Base-by-base conservation (phyloP, 1,140 invertebrate species). In the Leptoteleia sp. region DNA sequence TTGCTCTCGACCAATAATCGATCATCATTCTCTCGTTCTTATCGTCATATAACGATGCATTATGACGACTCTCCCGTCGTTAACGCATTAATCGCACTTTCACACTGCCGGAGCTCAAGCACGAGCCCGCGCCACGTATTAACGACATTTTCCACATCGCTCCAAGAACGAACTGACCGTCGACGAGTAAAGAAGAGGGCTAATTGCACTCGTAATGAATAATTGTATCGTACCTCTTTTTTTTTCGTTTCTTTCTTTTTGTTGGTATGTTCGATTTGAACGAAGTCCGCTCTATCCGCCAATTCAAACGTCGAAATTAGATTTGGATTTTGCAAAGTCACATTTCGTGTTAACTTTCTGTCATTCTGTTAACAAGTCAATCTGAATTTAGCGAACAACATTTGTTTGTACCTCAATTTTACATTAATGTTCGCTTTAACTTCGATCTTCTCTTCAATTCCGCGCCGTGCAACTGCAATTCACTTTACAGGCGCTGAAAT, bases 21-120 rank as follows among this genome's bases (percentile, higher is more conserved):
- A 77, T 77, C 65, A 64, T 68, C 38, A 16, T n/a, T n/a, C n/a
- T n/a, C 9, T 54, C 13, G 62, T 45, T 54, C 43, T 65, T 35
- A 50, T 67, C 59, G 73, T 70, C 42, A 59, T 25, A 29, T 35
- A 77, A 48, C 42, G 48, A 50, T 33, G 64, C 42, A 59, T 70
- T 65, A 70, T 52, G 64, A 70, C 57, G 48, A 55, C 43, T 55
- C n/a, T 11, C n/a, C 27, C 19, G 29, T 64, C 57, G 38, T 77
- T 70, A 64, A 76, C 48, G 47, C 73, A 76, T 76, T 67, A 76
- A 70, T 70, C 55, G 48, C 35, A 57, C 50, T 76, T 76, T 62
- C 73, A 27, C 27, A 22, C 65, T 40, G 42, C 8, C 22, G 6
- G 4, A 3, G n/a, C 55, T 50, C 43, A 19, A n/a, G n/a, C 47